These are phyloP conservation scores for Eurosta solidaginis DNA, from an alignment of 1,140 invertebrate species.

Conservation along the genomic window DNA sequence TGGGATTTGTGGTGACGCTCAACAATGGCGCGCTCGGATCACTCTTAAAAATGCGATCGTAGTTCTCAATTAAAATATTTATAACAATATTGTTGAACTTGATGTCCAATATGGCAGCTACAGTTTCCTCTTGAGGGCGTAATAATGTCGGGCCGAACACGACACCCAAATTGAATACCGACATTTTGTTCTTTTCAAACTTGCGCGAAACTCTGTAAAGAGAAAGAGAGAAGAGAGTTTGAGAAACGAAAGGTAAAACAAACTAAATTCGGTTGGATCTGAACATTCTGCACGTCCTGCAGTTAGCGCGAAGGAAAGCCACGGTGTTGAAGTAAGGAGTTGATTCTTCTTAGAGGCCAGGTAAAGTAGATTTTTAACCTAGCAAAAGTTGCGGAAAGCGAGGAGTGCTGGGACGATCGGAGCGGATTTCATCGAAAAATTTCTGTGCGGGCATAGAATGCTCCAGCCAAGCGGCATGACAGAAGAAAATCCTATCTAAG, in stretches of 20 bases:
- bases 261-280: no score
- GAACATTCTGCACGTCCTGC: no score
- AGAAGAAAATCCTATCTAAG: no score
- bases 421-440: no score
- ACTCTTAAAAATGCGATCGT: slow-evolving; percentile 74
- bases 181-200: slow-evolving; percentile 93
- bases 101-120: slow-evolving; percentile 96
- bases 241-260: not conserved
- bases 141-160: slow-evolving; percentile 98
- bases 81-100: slow-evolving; percentile 99
- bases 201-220: slow-evolving; percentile 78
- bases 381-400: no score
- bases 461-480: no score
- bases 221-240: slow-evolving; percentile 14
- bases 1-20: slow-evolving; percentile 45
- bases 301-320: no score
- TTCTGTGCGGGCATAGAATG: no score
- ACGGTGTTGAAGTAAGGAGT: no score
- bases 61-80: slow-evolving; percentile 94
- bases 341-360: no score
- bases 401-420: no score
- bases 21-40: slow-evolving; percentile 57
- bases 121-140: slow-evolving; percentile 92
- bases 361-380: no score
- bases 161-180: slow-evolving; percentile 94